Percentiles rank a stretch among this genome's conserved stretches.
Conservation (phyloP, 2,113 vertebrate genomes). For the Dipodomys merriami region DNA sequence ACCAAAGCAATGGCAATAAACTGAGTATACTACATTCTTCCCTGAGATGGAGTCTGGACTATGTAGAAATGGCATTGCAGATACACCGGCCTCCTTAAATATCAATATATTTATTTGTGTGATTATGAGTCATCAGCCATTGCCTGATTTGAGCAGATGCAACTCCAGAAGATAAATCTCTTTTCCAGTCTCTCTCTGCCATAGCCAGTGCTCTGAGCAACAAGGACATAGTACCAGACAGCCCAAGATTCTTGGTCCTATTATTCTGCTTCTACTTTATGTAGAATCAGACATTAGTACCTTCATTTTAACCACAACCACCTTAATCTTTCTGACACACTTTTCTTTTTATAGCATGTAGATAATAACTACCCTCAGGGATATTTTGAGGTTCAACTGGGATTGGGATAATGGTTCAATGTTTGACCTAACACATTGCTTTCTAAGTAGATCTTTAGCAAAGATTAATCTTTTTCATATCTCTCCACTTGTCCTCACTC, state of each 20-base stretch:
- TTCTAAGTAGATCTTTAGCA: background rate
- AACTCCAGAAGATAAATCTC: background rate
- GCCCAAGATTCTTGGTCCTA: background rate
- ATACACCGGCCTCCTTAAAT: background rate
- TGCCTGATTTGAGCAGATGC: background rate
- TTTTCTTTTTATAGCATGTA: slow-evolving; percentile 57
- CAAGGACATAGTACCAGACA: background rate
- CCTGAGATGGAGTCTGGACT: background rate
- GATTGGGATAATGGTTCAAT: background rate
- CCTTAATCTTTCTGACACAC: background rate
- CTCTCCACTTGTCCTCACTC: background rate
- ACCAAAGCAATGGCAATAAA: background rate
- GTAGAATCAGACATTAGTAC: background rate
- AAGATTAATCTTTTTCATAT: slow-evolving; percentile 42
- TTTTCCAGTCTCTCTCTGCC: background rate
- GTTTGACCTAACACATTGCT: slow-evolving; percentile 7
- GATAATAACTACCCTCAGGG: background rate
- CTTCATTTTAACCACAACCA: background rate
- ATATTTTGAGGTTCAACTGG: slow-evolving; percentile 27
- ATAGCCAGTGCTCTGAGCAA: background rate
- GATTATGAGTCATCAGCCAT: background rate
- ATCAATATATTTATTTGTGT: background rate
- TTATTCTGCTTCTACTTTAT: background rate
- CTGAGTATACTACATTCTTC: background rate
- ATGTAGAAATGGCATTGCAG: background rate